Percentiles rank a stretch among this genome's conserved stretches.
Conservation (phyloP, 2,113 vertebrate genomes). For the Symphodus melops region DNA sequence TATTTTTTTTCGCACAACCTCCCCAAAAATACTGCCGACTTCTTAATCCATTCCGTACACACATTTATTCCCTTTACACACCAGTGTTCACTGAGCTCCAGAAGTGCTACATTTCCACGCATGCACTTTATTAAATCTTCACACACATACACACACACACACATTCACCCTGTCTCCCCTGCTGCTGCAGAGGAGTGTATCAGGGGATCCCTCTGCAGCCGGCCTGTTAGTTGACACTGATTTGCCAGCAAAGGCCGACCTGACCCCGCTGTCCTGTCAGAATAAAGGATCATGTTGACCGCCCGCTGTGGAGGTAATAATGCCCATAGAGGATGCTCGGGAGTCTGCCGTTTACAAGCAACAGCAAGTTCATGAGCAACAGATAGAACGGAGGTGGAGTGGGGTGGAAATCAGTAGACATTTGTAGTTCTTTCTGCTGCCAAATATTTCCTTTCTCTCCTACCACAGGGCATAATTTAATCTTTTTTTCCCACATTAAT, state of each 20-base stretch:
- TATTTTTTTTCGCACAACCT: background rate
- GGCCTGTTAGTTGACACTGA: slow-evolving; percentile 65
- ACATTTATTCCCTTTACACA: too few species aligned
- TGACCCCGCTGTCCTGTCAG: slow-evolving; percentile 52
- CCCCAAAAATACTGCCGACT: background rate
- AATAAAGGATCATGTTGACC: slow-evolving; percentile 62
- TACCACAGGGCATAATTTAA: background rate
- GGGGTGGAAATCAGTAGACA: slow-evolving; percentile 1
- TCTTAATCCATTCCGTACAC: background rate
- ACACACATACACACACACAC: background rate
- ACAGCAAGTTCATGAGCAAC: slow-evolving; percentile 35
- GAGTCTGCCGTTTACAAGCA: slow-evolving; percentile 39
- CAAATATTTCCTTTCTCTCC: background rate
- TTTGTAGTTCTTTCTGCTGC: slow-evolving; percentile 4
- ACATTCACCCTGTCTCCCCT: background rate
- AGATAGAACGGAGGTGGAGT: background rate
- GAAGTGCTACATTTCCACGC: background rate
- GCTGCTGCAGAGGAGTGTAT: slow-evolving; percentile 19
- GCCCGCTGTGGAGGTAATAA: slow-evolving; percentile 64
- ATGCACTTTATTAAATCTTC: background rate
- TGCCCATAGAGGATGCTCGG: slow-evolving; percentile 58
- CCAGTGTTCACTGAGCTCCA: background rate
- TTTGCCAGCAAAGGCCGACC: slow-evolving; percentile 52
- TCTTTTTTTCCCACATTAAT: slow-evolving; percentile 6
- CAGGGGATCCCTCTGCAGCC: slow-evolving; percentile 34